Percentiles rank a stretch among this genome's conserved stretches.
phyloP scores from a whole-genome alignment of 2,888 invertebrate genomes.

The Aspidiotus rigidus region DNA sequence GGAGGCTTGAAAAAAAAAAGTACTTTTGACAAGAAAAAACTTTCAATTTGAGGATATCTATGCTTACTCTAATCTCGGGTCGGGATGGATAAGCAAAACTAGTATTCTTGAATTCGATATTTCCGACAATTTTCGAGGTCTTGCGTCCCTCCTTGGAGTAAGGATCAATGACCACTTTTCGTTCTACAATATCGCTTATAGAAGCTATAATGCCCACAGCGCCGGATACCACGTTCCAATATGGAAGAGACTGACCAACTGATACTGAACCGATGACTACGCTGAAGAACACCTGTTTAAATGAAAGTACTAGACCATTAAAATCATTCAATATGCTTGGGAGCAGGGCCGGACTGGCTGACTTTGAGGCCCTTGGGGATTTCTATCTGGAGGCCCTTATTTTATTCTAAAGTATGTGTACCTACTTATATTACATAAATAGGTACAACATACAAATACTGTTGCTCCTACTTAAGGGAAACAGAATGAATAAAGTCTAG shows the following conservation, averaged over 20 bases:
- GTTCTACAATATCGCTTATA: constrained; percentile 66
- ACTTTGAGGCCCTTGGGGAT: no score
- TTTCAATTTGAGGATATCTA: neutral
- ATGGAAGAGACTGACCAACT: constrained; percentile 74
- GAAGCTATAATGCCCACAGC: constrained; percentile 70
- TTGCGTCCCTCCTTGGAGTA: constrained; percentile 51
- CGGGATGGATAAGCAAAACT: constrained; percentile 74
- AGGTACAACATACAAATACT: no score
- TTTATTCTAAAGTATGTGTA: no score
- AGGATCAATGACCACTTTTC: constrained; percentile 65
- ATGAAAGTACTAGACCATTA: constrained; percentile 33
- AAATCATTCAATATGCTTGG: neutral
- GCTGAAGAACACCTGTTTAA: constrained; percentile 64
- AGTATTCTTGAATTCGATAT: constrained; percentile 62
- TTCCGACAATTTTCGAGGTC: constrained; percentile 46
- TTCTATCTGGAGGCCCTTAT: no score
- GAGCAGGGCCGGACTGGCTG: no score
- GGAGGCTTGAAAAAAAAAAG: neutral
- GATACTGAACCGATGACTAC: constrained; percentile 64
- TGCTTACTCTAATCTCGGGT: constrained; percentile 46
- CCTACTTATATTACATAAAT: no score
- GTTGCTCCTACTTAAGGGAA: no score
- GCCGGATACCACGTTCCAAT: constrained; percentile 66
- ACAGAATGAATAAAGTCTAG: no score
- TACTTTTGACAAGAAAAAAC: neutral